Evolutionary conservation across 2,888 invertebrate genomes (phyloP), one percentile per base, ranked within the genome.

Genomic region (Schrankia costaestrigalis): DNA sequence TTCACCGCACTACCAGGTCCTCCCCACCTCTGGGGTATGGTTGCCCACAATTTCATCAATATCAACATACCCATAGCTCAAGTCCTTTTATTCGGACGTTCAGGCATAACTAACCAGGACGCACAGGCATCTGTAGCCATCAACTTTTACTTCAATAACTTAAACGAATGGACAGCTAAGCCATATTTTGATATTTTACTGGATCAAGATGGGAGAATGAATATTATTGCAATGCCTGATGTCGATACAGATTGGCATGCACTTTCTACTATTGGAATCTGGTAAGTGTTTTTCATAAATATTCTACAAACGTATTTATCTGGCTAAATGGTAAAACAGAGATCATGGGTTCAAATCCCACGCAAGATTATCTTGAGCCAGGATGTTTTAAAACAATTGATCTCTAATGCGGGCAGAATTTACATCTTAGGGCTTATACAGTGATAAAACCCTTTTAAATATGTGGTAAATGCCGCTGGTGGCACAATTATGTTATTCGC

Each of bases 141-240:
- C 1, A 78, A 71, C 39, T 57, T 56, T 10, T 75, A 62, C 34
- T 80, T 65, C 38, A 63, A 49, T 1, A 50, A 44, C 1, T 46
- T 86, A 1, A 72, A 71, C 14, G 71, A 71, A 11, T 85, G 84
- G 83, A 86, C 86, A 0, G 31, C 49, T 0, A 78, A 70, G 31
- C 46, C 58, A 0, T 82, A 77, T 33, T 56, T 62, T 3, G 71
- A 71, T 34, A 80, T 85, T 0, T 35, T 71, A 1, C 9, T 54
- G 0, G 63, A 79, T 38, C 85, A 86, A 54, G 66, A 73, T 15
- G 68, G 60, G 0, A 67, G 62, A 11, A 40, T 86, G 55, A 64
- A 71, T 41, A 54, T 87, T 1, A 40, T 83, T 3, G 84, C 78
- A 0, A 32, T 85, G 11, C 85, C 86, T 8, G 86, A 86, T 52